phyloP scores from a whole-genome alignment of 2,797 vertebrate species.

The Crocidura indochinensis region DNA sequence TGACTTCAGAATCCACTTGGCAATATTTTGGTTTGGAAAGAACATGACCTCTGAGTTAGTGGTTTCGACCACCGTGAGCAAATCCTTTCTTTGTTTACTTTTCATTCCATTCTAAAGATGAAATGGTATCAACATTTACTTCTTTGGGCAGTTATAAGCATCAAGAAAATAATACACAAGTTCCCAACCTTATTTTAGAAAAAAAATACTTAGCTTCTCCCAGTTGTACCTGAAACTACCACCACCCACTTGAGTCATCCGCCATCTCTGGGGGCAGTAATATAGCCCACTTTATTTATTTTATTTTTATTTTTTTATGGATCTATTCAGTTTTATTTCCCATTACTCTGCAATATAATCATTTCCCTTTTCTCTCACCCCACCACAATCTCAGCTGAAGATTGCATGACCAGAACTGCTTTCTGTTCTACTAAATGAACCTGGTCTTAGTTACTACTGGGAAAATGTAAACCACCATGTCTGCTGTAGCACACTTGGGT shows the following conservation, averaged over 20 bases:
- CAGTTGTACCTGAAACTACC: no score
- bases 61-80: no score
- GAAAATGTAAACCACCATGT: not conserved
- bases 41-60: not conserved
- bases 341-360: not conserved
- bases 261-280: no score
- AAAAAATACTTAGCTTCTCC: not conserved
- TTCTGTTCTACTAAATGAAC: not conserved
- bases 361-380: not conserved
- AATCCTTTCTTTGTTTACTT: no score
- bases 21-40: not conserved
- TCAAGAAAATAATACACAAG: no score
- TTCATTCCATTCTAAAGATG: not conserved
- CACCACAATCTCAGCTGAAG: not conserved
- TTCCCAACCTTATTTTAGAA: no score
- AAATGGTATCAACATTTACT: not conserved
- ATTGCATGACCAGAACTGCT: not conserved
- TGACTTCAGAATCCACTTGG: accelerated
- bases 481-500: conserved; percentile 40
- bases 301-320: no score
- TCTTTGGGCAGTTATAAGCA: not conserved
- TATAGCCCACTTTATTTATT: not conserved
- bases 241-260: no score
- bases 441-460: not conserved
- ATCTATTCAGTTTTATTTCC: not conserved